A percentile compares a stretch with the other conserved stretches of the same genome.
Conservation (phyloP, 2,888 invertebrate genomes). For the Papilio elwesi region DNA sequence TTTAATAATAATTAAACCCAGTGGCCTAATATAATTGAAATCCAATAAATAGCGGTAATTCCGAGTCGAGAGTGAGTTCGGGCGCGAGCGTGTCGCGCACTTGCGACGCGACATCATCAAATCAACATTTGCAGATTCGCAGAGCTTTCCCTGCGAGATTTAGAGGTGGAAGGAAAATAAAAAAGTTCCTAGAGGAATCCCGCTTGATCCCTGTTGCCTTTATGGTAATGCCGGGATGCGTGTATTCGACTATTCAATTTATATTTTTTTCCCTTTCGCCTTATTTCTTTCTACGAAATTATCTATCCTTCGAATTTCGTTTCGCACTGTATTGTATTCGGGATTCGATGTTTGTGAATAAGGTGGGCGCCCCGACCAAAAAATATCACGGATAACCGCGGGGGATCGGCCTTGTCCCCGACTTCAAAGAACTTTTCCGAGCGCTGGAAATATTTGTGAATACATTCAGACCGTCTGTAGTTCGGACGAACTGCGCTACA, state of each 20-base stretch:
- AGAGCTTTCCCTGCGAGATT: conserved; percentile 82
- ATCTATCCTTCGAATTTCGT: conserved; percentile 84
- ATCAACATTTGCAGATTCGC: conserved; percentile 85
- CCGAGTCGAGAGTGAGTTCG: conserved; percentile 13
- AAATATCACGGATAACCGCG: conserved; percentile 82
- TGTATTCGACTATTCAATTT: conserved; percentile 84
- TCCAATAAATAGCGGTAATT: conserved; percentile 18
- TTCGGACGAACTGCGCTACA: conserved; percentile 55
- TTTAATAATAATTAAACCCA: not conserved
- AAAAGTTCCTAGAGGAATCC: conserved; percentile 84
- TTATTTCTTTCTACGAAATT: conserved; percentile 82
- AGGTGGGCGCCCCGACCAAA: conserved; percentile 75
- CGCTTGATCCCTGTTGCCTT: conserved; percentile 83
- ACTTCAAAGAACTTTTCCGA: conserved; percentile 82
- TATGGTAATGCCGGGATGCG: conserved; percentile 84
- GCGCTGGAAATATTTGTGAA: conserved; percentile 74
- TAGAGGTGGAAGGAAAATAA: conserved; percentile 85
- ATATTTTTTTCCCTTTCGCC: conserved; percentile 82
- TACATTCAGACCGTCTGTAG: conserved; percentile 63
- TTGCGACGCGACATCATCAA: conserved; percentile 74
- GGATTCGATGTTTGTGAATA: conserved; percentile 83
- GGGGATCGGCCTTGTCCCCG: conserved; percentile 81
- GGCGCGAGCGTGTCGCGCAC: conserved; percentile 38
- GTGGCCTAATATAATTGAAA: not conserved
- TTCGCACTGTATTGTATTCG: conserved; percentile 83